A percentile compares a stretch with the other conserved stretches of the same genome.
Conservation (phyloP, 2,888 invertebrate species). For the Eretmocerus hayati region DNA sequence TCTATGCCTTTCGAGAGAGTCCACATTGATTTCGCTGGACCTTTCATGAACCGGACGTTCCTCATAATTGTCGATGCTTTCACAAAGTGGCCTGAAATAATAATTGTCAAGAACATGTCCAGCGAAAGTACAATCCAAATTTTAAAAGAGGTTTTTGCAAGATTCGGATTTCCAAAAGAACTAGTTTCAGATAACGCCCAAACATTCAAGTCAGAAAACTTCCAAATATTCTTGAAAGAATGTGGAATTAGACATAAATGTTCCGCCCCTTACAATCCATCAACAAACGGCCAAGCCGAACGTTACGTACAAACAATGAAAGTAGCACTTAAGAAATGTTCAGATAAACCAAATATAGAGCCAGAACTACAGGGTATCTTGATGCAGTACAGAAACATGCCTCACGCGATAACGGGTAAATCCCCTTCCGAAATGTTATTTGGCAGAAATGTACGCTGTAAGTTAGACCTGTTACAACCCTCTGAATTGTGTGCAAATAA, state of each 20-base stretch:
- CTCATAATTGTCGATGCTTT: conserved; percentile 4
- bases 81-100: conserved; percentile 1
- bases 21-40: conserved; percentile 5
- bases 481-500: not conserved
- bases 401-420: conserved; percentile 1
- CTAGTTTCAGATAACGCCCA: conserved; percentile 13
- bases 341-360: too few relatives aligned
- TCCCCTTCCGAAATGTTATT: conserved; percentile 15
- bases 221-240: conserved; percentile 7
- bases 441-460: conserved; percentile 8
- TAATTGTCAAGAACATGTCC: not conserved
- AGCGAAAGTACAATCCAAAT: not conserved
- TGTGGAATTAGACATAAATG: too few relatives aligned
- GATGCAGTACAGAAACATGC: conserved; percentile 8
- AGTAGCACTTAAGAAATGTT: not conserved
- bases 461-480: conserved; percentile 10
- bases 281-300: too few relatives aligned
- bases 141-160: conserved; percentile 7
- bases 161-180: conserved; percentile 9
- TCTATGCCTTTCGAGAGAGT: conserved; percentile 2
- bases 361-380: too few relatives aligned
- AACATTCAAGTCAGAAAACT: not conserved
- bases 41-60: not conserved
- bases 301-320: conserved; percentile 8
- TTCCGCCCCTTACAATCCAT: too few relatives aligned